These are phyloP conservation scores for Tapirus terrestris DNA, from an alignment of 2,113 vertebrate species.

Conservation along the genomic window DNA sequence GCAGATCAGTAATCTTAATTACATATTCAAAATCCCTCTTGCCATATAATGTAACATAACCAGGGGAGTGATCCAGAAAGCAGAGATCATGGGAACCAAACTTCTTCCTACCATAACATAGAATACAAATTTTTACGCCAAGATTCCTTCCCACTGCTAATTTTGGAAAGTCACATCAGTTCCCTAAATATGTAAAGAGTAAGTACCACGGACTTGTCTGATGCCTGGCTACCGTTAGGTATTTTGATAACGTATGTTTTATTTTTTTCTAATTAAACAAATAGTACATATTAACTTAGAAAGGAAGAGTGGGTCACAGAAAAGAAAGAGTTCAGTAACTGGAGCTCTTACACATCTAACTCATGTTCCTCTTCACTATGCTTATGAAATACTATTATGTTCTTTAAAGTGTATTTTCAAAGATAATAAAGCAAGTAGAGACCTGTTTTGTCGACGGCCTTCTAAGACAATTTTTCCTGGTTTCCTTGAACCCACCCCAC, in stretches of 20 bases:
- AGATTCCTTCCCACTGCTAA: not conserved
- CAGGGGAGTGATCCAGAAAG: not conserved
- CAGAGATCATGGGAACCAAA: not conserved
- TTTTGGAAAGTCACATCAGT: not conserved
- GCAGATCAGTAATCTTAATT: not conserved
- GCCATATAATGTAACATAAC: not conserved
- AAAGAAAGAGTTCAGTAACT: not conserved
- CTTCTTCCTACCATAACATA: not conserved
- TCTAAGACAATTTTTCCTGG: not conserved
- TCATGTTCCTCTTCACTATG: not conserved
- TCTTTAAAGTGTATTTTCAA: not conserved
- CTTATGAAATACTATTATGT: not conserved
- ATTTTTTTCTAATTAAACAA: not conserved
- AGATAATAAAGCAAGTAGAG: not conserved
- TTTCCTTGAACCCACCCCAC: not conserved
- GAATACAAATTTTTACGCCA: not conserved
- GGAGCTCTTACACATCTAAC: not conserved
- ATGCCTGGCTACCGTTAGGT: not conserved
- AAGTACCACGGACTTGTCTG: not conserved
- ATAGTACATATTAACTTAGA: not conserved
- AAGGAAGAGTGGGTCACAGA: not conserved
- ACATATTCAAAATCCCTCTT: not conserved
- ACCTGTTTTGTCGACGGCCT: not conserved
- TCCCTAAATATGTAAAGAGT: not conserved
- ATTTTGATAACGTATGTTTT: not conserved